Evolutionary conservation across 2,888 invertebrate genomes (phyloP), one percentile per base, ranked within the genome.

Genomic region (Eulithis prunata): DNA sequence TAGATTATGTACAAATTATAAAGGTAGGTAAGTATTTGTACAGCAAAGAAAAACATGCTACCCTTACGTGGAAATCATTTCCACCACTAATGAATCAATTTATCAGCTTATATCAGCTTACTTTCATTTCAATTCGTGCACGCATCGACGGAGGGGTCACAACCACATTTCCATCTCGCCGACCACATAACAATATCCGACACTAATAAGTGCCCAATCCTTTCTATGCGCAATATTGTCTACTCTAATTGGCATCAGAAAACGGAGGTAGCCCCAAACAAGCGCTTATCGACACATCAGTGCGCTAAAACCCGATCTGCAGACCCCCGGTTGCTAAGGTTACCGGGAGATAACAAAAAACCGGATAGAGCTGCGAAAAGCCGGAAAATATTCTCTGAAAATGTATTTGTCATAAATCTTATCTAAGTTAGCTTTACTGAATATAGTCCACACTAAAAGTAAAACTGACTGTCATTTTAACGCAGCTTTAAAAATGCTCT

Each of bases 201-300:
- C 88, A 87, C 82, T 90, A 90, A 92, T 92, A 91, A 89, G 88
- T 85, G 57, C 67, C 84, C 85, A 88, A 88, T 90, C 90, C 89
- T 88, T 90, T 87, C 80, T 78, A 76, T 78, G 72, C 82, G 80
- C 85, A 88, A 89, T 89, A 90, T 88, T 91, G 90, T 89, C 85
- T 86, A 81, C 81, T 85, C 86, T 93, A 93, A 93, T 93, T 93
- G 91, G 92, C 90, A 91, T 88, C 88, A 87, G 88, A 86, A 87
- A 90, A 89, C 81, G 86, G 87, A 85, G 89, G 90, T 88, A 83
- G 80, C 88, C 85, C 88, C 87, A 88, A 89, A 90, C 85, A 87
- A 85, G 83, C 83, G 90, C 87, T 90, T 90, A 90, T 87, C 89
- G 76, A 72, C 90, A 87, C 90, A 88, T 88, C 88, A 82, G 76